A percentile compares a stretch with the other conserved stretches of the same genome.
These are phyloP conservation scores for Hirtodrosophila cameraria DNA, from an alignment of 2,888 invertebrate species.

Conservation along the genomic window DNA sequence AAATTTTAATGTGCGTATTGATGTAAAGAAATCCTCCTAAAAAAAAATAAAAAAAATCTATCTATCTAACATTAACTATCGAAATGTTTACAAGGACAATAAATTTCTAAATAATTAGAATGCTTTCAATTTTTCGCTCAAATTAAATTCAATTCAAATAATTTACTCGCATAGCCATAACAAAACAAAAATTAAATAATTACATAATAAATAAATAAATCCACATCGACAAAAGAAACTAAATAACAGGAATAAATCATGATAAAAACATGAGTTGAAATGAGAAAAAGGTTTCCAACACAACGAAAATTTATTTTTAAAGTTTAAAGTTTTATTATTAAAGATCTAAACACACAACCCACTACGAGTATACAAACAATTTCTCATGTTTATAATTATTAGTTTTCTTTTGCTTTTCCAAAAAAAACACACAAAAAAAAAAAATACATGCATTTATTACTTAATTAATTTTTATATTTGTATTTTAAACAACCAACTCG, in stretches of 20 bases:
- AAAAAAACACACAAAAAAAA: constrained; percentile 40
- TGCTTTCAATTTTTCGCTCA: constrained; percentile 58
- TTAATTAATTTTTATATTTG: constrained; percentile 77
- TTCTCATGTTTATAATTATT: constrained; percentile 11
- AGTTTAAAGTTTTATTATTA: constrained; percentile 43
- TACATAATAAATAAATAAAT: constrained; percentile 12
- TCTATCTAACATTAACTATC: constrained; percentile 60
- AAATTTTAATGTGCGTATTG: constrained; percentile 70
- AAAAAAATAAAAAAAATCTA: constrained; percentile 36
- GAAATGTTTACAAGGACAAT: constrained; percentile 78
- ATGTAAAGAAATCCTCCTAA: constrained; percentile 43
- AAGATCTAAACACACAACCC: constrained; percentile 4
- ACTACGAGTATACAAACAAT: constrained; percentile 2
- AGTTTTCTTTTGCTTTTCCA: constrained; percentile 72
- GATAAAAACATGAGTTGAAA: constrained; percentile 5
- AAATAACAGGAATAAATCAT: constrained; percentile 4
- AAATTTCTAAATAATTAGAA: constrained; percentile 70
- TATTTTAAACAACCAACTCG: constrained; percentile 54
- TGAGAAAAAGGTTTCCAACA: constrained; percentile 70
- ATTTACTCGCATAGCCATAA: constrained; percentile 27
- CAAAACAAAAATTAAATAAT: constrained; percentile 9
- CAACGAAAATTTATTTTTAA: constrained; percentile 73
- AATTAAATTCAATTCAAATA: constrained; percentile 50
- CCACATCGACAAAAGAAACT: constrained; percentile 4
- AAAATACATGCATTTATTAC: constrained; percentile 74